Evolutionary conservation across 2,113 vertebrate species (phyloP).

Genomic region (Canis aureus): DNA sequence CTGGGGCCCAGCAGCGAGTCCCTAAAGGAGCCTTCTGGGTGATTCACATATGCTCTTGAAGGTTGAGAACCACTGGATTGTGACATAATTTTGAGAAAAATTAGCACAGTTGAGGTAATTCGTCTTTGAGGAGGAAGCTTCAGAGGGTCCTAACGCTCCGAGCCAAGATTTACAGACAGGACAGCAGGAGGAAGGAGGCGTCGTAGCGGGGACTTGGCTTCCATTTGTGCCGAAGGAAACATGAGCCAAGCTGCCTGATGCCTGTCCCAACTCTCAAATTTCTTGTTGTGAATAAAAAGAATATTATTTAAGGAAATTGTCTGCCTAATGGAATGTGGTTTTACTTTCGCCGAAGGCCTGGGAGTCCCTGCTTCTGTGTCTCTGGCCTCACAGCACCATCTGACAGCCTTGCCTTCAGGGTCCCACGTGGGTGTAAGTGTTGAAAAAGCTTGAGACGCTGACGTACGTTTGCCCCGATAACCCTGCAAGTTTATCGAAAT

Average conservation of each 20-base stretch:
- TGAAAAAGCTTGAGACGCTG: background rate
- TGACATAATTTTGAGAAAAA: constrained; percentile 21
- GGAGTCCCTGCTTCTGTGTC: background rate
- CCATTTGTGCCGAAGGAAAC: fast-evolving
- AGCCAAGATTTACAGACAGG: background rate
- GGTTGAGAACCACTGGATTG: background rate
- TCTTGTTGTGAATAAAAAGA: background rate
- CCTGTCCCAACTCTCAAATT: background rate
- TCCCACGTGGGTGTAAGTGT: background rate
- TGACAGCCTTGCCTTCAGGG: background rate
- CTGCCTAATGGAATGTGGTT: background rate
- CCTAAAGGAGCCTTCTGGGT: background rate
- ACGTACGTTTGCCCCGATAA: background rate
- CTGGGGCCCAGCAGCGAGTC: background rate
- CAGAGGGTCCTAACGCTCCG: background rate
- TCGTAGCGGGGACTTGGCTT: background rate
- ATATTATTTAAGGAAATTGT: background rate
- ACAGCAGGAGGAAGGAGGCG: background rate
- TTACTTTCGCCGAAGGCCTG: background rate
- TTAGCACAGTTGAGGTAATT: background rate
- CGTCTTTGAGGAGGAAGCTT: background rate
- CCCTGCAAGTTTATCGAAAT: constrained; percentile 42
- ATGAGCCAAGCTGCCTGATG: background rate
- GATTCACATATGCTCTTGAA: background rate
- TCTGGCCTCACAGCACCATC: background rate